Evolutionary conservation across 2,113 vertebrate genomes (phyloP).

Genomic region (Erythrocebus patas): DNA sequence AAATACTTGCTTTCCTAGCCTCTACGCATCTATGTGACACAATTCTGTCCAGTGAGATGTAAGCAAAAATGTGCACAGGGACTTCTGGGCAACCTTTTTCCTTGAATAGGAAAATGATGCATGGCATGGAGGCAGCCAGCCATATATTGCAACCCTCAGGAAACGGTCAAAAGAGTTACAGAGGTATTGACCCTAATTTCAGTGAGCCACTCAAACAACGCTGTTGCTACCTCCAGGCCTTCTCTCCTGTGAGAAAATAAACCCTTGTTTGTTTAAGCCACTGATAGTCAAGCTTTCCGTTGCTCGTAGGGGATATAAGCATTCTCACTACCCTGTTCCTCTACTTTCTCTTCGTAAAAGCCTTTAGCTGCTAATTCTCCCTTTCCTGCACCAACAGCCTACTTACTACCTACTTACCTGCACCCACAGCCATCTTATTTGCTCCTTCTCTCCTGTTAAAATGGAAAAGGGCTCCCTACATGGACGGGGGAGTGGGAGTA

Average conservation of each 20-base stretch:
- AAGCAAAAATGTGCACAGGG: neutral
- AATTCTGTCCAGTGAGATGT: neutral
- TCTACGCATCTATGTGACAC: neutral
- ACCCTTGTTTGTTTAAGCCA: neutral
- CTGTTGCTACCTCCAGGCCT: neutral
- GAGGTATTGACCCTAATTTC: neutral
- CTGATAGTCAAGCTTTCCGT: neutral
- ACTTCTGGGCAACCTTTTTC: neutral
- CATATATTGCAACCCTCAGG: neutral
- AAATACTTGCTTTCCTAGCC: neutral
- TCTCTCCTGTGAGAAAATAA: neutral
- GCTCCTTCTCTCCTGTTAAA: neutral
- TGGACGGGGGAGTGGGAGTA: neutral
- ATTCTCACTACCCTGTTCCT: neutral
- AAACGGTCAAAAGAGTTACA: neutral
- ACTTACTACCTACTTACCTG: neutral
- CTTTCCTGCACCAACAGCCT: neutral
- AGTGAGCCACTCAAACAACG: neutral
- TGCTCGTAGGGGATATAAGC: neutral
- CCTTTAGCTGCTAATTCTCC: neutral
- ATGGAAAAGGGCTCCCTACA: neutral
- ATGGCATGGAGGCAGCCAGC: neutral
- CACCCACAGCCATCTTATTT: neutral
- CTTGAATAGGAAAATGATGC: neutral
- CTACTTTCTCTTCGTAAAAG: neutral